Evolutionary conservation across 2,113 vertebrate genomes (phyloP).

Genomic region (Macrotis lagotis): DNA sequence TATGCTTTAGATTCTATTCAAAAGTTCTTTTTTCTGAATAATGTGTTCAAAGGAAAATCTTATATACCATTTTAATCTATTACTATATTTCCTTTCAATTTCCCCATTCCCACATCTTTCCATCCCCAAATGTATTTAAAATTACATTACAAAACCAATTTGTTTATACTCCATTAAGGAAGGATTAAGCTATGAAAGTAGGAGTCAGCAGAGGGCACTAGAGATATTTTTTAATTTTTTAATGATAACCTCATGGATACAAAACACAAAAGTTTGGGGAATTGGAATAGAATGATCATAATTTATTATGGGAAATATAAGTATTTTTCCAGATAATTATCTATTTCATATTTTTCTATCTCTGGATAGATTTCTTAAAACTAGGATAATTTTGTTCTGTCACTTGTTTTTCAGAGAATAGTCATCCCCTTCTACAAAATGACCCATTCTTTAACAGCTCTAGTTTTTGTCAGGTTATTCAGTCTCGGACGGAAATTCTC

Average conservation of each 20-base stretch:
- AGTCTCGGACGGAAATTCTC: conserved; percentile 25
- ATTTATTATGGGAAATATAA: conserved; percentile 49
- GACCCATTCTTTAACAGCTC: not conserved
- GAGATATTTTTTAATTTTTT: not conserved
- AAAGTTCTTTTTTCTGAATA: not conserved
- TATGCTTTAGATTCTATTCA: not conserved
- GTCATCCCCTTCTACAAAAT: conserved; percentile 28
- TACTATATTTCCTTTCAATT: not conserved
- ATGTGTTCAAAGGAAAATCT: not conserved
- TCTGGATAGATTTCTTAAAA: conserved; percentile 55
- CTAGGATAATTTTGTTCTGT: not conserved
- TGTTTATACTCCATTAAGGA: not conserved
- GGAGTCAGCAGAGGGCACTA: conserved; percentile 72
- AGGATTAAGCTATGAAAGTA: not conserved
- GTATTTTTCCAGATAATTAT: conserved; percentile 55
- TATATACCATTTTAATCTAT: not conserved
- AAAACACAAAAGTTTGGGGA: conserved; percentile 21
- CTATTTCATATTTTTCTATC: conserved; percentile 21
- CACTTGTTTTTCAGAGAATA: not conserved
- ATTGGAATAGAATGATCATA: conserved; percentile 33
- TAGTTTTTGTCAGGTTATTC: not conserved
- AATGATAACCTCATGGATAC: not conserved
- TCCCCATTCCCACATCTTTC: not conserved
- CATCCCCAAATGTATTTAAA: not conserved
- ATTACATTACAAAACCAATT: not conserved